Percentiles rank a stretch among this genome's conserved stretches.
Evolutionary conservation across 2,113 vertebrate species (phyloP).

Genomic region (Cygnus atratus): DNA sequence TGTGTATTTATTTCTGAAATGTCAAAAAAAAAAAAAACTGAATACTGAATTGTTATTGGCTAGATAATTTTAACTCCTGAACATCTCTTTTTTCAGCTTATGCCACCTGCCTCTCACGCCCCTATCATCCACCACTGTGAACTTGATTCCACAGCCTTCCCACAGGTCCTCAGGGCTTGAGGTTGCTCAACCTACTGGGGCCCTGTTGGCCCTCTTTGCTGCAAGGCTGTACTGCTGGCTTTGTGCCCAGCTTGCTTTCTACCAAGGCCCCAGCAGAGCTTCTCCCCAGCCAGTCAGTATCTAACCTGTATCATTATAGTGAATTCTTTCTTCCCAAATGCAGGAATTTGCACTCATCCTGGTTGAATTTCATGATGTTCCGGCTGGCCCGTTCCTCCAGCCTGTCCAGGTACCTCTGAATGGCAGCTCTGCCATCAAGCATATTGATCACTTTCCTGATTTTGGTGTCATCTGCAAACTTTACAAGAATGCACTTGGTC

Average conservation of each 20-base stretch:
- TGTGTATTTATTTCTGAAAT: background rate
- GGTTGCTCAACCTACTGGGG: background rate
- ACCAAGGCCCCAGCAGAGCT: background rate
- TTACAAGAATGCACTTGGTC: background rate
- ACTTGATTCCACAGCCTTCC: background rate
- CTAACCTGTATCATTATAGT: background rate
- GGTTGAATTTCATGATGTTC: background rate
- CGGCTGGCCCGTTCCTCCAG: background rate
- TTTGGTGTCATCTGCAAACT: background rate
- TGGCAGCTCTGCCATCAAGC: background rate
- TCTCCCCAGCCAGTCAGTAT: background rate
- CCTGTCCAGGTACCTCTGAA: background rate
- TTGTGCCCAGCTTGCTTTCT: background rate
- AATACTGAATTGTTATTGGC: background rate
- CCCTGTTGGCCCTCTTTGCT: background rate
- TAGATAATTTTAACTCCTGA: background rate
- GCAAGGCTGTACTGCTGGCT: background rate
- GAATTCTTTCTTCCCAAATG: background rate
- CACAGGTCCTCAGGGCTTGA: background rate
- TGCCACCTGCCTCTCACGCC: background rate
- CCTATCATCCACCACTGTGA: background rate
- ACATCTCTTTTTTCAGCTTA: background rate
- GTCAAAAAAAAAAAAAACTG: background rate
- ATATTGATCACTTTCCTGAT: background rate
- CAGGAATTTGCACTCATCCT: background rate